Conservation (phyloP, 2,888 invertebrate species). For the Agonopterix heracliana region DNA sequence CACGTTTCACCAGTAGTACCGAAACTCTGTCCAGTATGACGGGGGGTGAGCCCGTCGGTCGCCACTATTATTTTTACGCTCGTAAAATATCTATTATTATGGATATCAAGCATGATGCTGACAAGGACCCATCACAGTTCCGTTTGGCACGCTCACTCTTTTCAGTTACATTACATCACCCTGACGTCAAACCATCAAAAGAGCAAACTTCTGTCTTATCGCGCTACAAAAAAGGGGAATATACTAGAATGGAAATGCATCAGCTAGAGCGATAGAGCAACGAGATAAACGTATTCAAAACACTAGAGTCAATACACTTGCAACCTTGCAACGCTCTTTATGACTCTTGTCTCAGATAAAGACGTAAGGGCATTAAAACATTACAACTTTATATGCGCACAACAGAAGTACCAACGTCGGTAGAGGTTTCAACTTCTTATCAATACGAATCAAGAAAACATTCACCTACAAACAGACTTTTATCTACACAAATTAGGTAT, state of each 20-base stretch:
- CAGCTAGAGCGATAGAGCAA: slow-evolving; percentile 55
- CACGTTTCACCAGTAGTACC: no score
- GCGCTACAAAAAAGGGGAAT: slow-evolving; percentile 28
- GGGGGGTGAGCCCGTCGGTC: no score
- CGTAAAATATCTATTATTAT: neutral
- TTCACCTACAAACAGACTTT: neutral
- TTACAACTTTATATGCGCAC: slow-evolving; percentile 44
- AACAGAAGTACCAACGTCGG: slow-evolving; percentile 17
- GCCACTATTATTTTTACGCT: no score
- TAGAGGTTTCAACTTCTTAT: slow-evolving; percentile 10
- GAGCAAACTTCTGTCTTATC: slow-evolving; percentile 44
- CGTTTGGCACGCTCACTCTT: slow-evolving; percentile 50
- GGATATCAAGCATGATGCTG: slow-evolving; percentile 8
- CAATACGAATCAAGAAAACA: neutral
- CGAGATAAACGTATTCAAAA: slow-evolving; percentile 66
- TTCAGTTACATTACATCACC: slow-evolving; percentile 55
- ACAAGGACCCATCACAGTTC: slow-evolving; percentile 31
- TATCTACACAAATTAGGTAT: neutral
- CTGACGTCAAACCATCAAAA: slow-evolving; percentile 59
- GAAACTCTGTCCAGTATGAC: no score
- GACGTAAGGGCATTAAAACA: slow-evolving; percentile 65
- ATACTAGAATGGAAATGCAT: slow-evolving; percentile 42
- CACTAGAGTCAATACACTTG: slow-evolving; percentile 68
- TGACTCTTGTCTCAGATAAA: slow-evolving; percentile 66
- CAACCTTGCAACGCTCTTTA: slow-evolving; percentile 74